Conservation (phyloP, 2,797 vertebrate species). For the Sylvilagus floridanus region DNA sequence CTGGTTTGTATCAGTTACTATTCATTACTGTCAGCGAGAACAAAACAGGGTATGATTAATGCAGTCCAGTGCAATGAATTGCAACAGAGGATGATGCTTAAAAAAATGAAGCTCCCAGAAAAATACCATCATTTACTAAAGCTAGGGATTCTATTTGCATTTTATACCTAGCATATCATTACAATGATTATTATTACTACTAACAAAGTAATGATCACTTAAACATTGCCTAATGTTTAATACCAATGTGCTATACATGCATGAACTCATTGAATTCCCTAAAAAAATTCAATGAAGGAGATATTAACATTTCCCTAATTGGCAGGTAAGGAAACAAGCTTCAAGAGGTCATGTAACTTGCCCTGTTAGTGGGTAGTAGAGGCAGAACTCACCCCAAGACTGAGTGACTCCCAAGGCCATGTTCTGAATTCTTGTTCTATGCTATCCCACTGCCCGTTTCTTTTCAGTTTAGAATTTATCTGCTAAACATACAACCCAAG, state of each 20-base stretch:
- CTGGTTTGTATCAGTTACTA: conserved; percentile 81
- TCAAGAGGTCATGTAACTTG: background rate
- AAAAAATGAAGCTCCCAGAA: conserved; percentile 41
- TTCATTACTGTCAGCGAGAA: conserved; percentile 82
- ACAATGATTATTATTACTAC: conserved; percentile 34
- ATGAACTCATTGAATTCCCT: conserved; percentile 33
- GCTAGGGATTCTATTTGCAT: conserved; percentile 9
- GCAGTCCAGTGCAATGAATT: conserved; percentile 63
- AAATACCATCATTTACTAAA: conserved; percentile 52
- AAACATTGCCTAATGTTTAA: conserved; percentile 28
- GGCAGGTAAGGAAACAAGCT: conserved; percentile 45
- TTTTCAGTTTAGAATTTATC: background rate
- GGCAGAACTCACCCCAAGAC: background rate
- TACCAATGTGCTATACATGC: background rate
- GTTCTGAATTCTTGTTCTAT: background rate
- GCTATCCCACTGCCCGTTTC: background rate
- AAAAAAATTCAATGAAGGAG: background rate
- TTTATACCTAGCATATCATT: conserved; percentile 4
- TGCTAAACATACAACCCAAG: too few species aligned
- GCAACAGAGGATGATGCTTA: conserved; percentile 53
- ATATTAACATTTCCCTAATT: conserved; percentile 46
- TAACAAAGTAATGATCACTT: conserved; percentile 58
- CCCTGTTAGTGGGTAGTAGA: background rate
- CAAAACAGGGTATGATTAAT: conserved; percentile 81
- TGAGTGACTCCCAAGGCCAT: too few species aligned